Conservation (phyloP, 2,888 invertebrate species). For the Parapristionchus giblindavisi region DNA sequence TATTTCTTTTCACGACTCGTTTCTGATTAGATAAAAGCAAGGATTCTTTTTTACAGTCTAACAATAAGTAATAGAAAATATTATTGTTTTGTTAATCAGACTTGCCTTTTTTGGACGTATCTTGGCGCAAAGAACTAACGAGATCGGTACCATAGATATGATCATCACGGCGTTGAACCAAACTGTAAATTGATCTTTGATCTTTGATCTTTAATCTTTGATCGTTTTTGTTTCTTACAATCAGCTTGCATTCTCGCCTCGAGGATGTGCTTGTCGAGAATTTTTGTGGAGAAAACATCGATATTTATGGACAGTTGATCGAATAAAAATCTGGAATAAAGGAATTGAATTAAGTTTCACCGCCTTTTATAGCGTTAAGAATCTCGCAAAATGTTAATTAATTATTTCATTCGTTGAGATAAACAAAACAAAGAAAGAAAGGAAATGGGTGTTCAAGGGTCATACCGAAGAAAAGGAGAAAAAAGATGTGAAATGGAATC, state of each 20-base stretch:
- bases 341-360: too few species aligned
- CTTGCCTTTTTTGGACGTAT: background rate
- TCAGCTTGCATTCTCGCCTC: slow-evolving; percentile 34
- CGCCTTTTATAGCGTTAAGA: too few species aligned
- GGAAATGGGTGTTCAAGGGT: too few species aligned
- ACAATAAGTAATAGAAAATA: too few species aligned
- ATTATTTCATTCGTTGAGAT: too few species aligned
- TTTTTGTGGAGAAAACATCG: background rate
- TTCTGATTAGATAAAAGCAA: too few species aligned
- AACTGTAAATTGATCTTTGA: slow-evolving; percentile 4
- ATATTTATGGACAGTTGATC: background rate
- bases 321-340: background rate
- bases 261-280: background rate
- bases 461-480: too few species aligned
- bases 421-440: too few species aligned
- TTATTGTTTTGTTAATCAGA: background rate
- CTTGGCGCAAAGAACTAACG: background rate
- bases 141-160: background rate
- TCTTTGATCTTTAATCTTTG: background rate
- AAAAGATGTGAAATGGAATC: too few species aligned
- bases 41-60: too few species aligned
- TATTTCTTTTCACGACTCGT: too few species aligned
- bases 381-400: too few species aligned
- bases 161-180: slow-evolving; percentile 35
- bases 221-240: background rate